A percentile compares a stretch with the other conserved stretches of the same genome.
Evolutionary conservation across 2,888 invertebrate species (phyloP).

Genomic region (Acleris cristana): DNA sequence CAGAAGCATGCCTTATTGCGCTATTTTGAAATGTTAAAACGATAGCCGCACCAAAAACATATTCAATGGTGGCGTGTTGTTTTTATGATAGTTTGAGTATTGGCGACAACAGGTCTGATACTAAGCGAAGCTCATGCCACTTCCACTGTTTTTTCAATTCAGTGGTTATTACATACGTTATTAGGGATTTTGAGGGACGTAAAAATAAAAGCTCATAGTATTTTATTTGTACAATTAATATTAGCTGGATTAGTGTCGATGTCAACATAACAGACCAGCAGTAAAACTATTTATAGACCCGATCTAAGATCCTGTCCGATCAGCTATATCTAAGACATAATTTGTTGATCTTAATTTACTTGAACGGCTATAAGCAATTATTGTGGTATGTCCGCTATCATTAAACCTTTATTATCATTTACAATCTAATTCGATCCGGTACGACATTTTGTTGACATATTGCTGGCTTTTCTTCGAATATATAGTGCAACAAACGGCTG

Average conservation of each 20-base stretch:
- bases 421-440: conserved; percentile 27
- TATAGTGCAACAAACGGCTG: conserved; percentile 8
- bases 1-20: too few species aligned
- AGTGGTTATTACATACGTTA: too few species aligned
- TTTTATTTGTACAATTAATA: too few species aligned
- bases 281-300: conserved; percentile 25
- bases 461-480: conserved; percentile 5
- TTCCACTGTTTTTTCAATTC: too few species aligned
- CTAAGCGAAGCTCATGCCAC: too few species aligned
- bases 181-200: too few species aligned
- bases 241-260: neutral
- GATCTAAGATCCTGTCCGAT: conserved; percentile 35
- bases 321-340: conserved; percentile 43
- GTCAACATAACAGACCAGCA: conserved; percentile 9
- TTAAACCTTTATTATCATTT: conserved; percentile 24
- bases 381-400: conserved; percentile 30
- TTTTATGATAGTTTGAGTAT: too few species aligned
- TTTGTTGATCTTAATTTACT: conserved; percentile 49
- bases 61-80: too few species aligned
- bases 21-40: too few species aligned
- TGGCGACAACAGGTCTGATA: too few species aligned
- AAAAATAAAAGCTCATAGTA: too few species aligned
- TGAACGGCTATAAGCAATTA: conserved; percentile 41
- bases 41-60: too few species aligned
- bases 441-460: conserved; percentile 24